phyloP scores from a whole-genome alignment of 1,140 invertebrate genomes.

The Geopemphigus sp. region DNA sequence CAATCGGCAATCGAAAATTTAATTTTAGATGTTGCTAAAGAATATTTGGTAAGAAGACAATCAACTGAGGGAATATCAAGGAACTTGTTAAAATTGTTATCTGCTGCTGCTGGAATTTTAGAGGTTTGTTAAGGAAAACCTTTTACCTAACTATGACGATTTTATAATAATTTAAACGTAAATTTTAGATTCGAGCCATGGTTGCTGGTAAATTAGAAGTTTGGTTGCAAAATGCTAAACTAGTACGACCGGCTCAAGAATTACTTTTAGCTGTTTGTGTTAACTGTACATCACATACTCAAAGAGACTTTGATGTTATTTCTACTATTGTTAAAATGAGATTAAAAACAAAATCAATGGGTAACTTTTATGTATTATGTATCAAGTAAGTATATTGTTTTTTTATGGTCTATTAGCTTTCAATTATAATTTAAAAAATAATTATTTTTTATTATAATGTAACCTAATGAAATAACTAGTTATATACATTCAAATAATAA shows the following conservation, averaged over 20 bases:
- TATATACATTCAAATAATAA: background rate
- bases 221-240: constrained; percentile 94
- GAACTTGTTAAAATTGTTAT: constrained; percentile 82
- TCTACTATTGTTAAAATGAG: constrained; percentile 84
- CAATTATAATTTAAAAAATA: background rate
- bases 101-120: constrained; percentile 78
- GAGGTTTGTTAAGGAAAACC: constrained; percentile 60
- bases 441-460: background rate
- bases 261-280: constrained; percentile 88
- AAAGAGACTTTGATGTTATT: constrained; percentile 86
- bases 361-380: constrained; percentile 84
- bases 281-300: constrained; percentile 77
- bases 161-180: background rate
- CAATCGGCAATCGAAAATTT: constrained; percentile 53
- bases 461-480: background rate
- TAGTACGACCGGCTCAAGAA: constrained; percentile 87
- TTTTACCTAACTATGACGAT: background rate
- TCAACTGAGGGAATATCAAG: constrained; percentile 81
- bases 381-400: constrained; percentile 63
- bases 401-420: background rate
- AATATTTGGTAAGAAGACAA: constrained; percentile 80
- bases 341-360: constrained; percentile 88
- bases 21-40: constrained; percentile 81
- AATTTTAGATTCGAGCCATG: constrained; percentile 68
- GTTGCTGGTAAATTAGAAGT: constrained; percentile 81